Conservation (phyloP, 1,140 invertebrate genomes). For the Solenopsis fugax region DNA sequence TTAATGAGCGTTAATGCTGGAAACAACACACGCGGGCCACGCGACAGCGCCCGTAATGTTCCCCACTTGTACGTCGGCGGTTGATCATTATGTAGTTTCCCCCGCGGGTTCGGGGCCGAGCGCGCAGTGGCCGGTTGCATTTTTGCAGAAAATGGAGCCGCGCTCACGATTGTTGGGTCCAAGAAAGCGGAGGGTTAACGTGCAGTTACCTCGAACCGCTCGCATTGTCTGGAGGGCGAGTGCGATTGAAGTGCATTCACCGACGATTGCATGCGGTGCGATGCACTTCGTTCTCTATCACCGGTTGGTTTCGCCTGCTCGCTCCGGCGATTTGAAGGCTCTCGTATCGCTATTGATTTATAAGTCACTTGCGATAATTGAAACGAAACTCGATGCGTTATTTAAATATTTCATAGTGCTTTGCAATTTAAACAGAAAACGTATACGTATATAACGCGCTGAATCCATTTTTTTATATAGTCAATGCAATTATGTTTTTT, state of each 20-base stretch:
- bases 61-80: slow-evolving; percentile 22
- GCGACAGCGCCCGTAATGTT: slow-evolving; percentile 14
- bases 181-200: slow-evolving; percentile 52
- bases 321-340: slow-evolving; percentile 27
- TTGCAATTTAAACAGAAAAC: not conserved
- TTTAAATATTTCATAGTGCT: not conserved
- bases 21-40: slow-evolving; percentile 47
- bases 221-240: slow-evolving; percentile 35
- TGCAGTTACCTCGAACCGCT: slow-evolving; percentile 37
- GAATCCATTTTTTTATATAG: not conserved
- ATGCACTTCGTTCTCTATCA: slow-evolving; percentile 51
- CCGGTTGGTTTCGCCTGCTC: not conserved
- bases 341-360: slow-evolving; percentile 16
- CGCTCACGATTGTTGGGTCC: slow-evolving; percentile 27
- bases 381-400: not conserved
- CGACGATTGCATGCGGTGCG: slow-evolving; percentile 39
- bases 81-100: slow-evolving; percentile 60
- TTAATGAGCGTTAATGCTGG: slow-evolving; percentile 72
- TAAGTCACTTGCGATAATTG: slow-evolving; percentile 10
- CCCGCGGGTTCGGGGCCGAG: not conserved
- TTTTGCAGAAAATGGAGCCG: slow-evolving; percentile 66
- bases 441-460: not conserved
- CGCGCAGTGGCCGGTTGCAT: not conserved
- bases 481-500: no score
- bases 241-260: slow-evolving; percentile 57